Base-by-base conservation (phyloP, 2,888 invertebrate species). In the Bellardia bayeri region DNA sequence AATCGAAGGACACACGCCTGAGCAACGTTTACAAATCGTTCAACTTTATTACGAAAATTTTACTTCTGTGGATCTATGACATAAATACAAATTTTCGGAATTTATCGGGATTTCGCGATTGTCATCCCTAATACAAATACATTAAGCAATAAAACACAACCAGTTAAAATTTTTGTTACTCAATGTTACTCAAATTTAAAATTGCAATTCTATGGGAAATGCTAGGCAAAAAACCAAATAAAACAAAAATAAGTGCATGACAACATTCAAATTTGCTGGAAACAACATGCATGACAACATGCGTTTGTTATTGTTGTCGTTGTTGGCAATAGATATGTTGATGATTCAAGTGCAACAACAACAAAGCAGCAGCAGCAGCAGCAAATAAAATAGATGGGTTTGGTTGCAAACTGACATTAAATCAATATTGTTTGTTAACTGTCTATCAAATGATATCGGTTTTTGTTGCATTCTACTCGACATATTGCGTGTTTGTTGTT, bases 381-480 rank as follows among this genome's bases (percentile, higher is more conserved):
- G 3, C n/a, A 45, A 54, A 42, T 2, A 7, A 42, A 58, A 63
- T 72, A 16, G 64, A 84, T 84, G 72, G 83, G 69, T 75, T 82
- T 78, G 69, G 30, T 64, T 80, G 23, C 37, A 40, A 40, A 83
- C 49, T 80, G 86, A 64, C 79, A 83, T 75, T 82, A 74, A 83
- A 86, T 76, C 82, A 86, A 78, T 75, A 78, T 74, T 82, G 63
- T 66, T 66, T 66, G 66, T 82, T 74, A 66, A 45, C 63, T 81
- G 81, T 81, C 72, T 64, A 16, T 45, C 45, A 16, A 40, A 58
- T 33, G 30, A 4, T 11, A 72, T 1, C 1, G 56, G 72, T 66
- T 2, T 64, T 64, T 64, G 56, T 64, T 63, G 16, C 42, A 54
- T 16, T 42, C 23, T 63, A 64, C 64, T 40, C 33, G 49, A 37